A percentile compares a stretch with the other conserved stretches of the same genome.
phyloP scores from a whole-genome alignment of 2,113 vertebrate species.

The Sus scrofa region DNA sequence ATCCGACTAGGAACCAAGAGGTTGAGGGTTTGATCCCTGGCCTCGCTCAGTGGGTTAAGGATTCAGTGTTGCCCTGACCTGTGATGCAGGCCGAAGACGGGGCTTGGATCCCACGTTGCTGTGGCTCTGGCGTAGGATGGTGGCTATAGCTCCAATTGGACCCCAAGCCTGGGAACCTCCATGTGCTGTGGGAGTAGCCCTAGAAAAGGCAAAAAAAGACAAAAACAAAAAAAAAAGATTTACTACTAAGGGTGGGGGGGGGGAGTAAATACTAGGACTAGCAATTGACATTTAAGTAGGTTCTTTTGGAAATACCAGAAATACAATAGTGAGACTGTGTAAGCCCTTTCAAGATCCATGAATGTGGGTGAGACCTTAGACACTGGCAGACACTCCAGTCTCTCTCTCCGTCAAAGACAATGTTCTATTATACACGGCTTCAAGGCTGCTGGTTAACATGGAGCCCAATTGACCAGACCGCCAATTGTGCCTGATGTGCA shows the following conservation, averaged over 20 bases:
- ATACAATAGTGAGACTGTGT: constrained; percentile 61
- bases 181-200: no score
- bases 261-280: constrained; percentile 58
- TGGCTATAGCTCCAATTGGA: no score
- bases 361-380: not conserved
- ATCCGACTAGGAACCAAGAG: no score
- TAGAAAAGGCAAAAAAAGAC: no score
- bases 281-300: constrained; percentile 73
- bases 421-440: not conserved
- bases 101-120: no score
- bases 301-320: constrained; percentile 76
- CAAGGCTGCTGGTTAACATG: not conserved
- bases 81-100: no score
- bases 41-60: no score
- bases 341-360: constrained; percentile 7
- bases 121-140: no score
- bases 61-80: no score
- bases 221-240: no score
- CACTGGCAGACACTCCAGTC: not conserved
- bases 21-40: no score
- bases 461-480: not conserved
- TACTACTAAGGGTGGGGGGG: constrained; percentile 78
- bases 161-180: no score
- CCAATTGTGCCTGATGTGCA: not conserved
- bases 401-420: not conserved